Evolutionary conservation across 2,888 invertebrate species (phyloP), one percentile per base, ranked within the genome.

Genomic region (Molanna angustata): DNA sequence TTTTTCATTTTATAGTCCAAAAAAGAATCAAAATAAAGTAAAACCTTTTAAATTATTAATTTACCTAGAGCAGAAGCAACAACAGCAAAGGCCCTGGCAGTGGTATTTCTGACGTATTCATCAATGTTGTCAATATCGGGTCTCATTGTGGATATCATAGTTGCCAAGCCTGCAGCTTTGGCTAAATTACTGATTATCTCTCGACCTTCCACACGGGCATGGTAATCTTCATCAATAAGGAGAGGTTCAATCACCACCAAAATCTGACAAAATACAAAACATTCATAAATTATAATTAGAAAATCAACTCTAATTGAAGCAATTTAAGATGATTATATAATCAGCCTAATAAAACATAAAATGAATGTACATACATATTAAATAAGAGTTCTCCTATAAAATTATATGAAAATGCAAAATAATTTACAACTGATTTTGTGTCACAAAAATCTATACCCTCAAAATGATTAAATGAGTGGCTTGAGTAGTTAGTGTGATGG

Each of bases 91-190:
- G 99, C 99, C 65, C 99, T 83, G 3, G 99, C 99, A 0, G 99
- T 99, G 0, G 99, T 99, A 71, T 99, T 99, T 67, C 99, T 84
- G 32, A 99, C 99, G 67, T 99, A 99, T 74, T 98, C 97, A 71
- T 98, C 98, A 64, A 97, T 97, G 69, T 99, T 99, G 73, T 99
- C 99, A 64, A 99, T 99, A 76, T 99, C 99, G 0, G 99, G 99
- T 68, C 99, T 82, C 99, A 99, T 99, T 0, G 99, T 99, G 3
- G 98, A 98, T 66, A 99, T 99, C 99, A 99, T 99, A 11, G 99
- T 99, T 2, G 99, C 99, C 50, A 99, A 76, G 51, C 99, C 99
- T 2, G 99, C 99, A 1, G 99, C 99, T 76, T 99, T 99, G 0
- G 99, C 98, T 66, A 99, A 78, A 73, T 99, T 99, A 0, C 96